Base-by-base conservation (phyloP, 2,888 invertebrate species). In the Dynastes tityus region DNA sequence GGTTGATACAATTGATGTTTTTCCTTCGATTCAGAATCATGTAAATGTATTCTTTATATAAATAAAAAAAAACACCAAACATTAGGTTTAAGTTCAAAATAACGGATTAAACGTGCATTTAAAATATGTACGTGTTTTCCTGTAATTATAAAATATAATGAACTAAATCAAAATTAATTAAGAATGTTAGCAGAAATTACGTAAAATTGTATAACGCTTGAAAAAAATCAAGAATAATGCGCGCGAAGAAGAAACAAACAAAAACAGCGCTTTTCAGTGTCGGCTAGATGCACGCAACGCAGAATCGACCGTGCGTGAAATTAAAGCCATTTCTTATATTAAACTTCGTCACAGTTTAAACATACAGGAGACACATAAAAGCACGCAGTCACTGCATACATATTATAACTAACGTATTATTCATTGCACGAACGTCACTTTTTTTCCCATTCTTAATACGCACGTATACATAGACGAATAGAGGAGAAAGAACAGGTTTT, bases 381-480 rank as follows among this genome's bases (percentile, higher is more conserved):
- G 73, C 73, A 74, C 63, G 61, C 73, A 74, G 73, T 74, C 73
- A 74, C 49, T 74, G 61, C 73, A 45, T 74, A 74, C 58, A 45
- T 61, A 74, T 61, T 74, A 61, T 40, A 73, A 16, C 58, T 22
- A 73, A 58, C 16, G 61, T 73, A 74, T 63, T 74, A 74, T 74
- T 61, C 73, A 74, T 61, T 61, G 29, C 61, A 29, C 61, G 40
- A 22, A 29, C 61, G 27, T 61, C 73, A 29, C 40, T 74, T 74
- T 74, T 74, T 45, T 73, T 71, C 70, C 32, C 63, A 74, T 68
- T 29, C 45, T 61, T 63, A 74, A 74, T 74, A 51, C 51, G 63
- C 61, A 74, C 61, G 32, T 61, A 74, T n/a, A 11, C n/a, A 61
- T 45, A 61, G 61, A 61, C 22, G 22, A 58, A 5, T 16, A 58